Evolutionary conservation across 2,797 vertebrate species (phyloP), one percentile per base, ranked within the genome.

Genomic region (Orientallactaga sibirica): DNA sequence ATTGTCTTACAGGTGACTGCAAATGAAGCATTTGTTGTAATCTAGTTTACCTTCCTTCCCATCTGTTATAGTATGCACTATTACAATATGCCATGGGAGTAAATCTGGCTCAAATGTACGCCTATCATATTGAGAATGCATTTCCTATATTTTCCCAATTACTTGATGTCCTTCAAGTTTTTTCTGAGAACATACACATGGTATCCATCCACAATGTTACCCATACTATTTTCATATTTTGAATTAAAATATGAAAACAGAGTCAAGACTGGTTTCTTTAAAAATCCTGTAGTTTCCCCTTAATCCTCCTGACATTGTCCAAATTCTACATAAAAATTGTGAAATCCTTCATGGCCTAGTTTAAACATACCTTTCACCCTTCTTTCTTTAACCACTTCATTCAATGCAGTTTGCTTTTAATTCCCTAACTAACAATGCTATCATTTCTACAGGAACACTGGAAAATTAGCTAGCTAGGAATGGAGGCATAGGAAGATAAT

Each of bases 1-100:
- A 93, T 86, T 96, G 86, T 93, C 82, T 81, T 84, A 86, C 87
- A 96, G 91, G 84, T 97, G 93, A 97, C 48, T 95, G 68, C 70
- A 95, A 61, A 92, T 96, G 88, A 97, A 96, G 94, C 58, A 90
- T 55, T 96, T 96, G 62, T 74, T 64, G 78, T 84, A 93, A 96
- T 90, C 89, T 90, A 94, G 91, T 84, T 84, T 87, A 92, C 76
- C 81, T 94, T 94, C 74, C 75, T 88, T 88, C 61, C 94, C 93
- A 95, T 96, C 73, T 96, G 76, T 92, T 89, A 64, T 83, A 95
- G 86, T 33, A 83, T 78, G 91, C 52, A 93, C 48, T 92, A 89
- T 84, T 48, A 94, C 62, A 92, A 76, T 91, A 94, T 61, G 74
- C 52, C 61, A 27, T 15, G 25, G 77, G 68, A 96, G 16, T 95